Base-by-base conservation (phyloP, 2,888 invertebrate genomes). In the Andrena trimmerana region DNA sequence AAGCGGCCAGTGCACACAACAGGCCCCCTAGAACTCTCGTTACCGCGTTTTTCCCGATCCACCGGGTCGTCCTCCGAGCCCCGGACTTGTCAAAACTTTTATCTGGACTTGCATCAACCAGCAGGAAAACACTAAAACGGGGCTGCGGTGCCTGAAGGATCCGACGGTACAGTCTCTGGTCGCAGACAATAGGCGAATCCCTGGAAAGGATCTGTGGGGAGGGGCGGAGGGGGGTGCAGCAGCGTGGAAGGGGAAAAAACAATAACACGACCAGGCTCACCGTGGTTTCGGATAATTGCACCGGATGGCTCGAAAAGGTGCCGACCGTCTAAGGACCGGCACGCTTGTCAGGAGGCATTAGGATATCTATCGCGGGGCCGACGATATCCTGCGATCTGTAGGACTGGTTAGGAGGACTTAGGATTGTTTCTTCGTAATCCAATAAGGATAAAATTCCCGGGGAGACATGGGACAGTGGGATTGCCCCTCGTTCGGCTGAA, bases 281-380 rank as follows among this genome's bases (percentile, higher is more conserved):
- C 77, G 83, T 86, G 88, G 89, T 91, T 91, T 89, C 89, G 90
- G 91, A 90, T 93, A 93, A 93, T 93, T 93, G 91, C 89, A 88
- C 76, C 84, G 89, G 93, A 93, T 90, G 89, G 90, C 86, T 90
- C 83, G 89, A 89, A 92, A 92, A 92, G 91, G 89, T 86, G 90
- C 91, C 91, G 86, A 86, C 86, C 74, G 69, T 77, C 83, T 78
- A 83, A 85, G 83, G 84, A 88, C 81, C 83, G 83, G 87, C 89
- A 84, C 88, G 87, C 88, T 89, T 92, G 92, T 92, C 92, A 90
- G 86, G 80, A 84, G 87, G 86, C 86, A 90, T 92, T 92, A 91
- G 86, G 87, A 87, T 88, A 88, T 88, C 91, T 88, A 90, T 90
- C 89, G 90, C 87, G 52, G 52, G 50, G 20, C 29, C 42, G 29